Evolutionary conservation across 2,113 vertebrate genomes (phyloP), one percentile per base, ranked within the genome.

Genomic region (Myocastor coypus): DNA sequence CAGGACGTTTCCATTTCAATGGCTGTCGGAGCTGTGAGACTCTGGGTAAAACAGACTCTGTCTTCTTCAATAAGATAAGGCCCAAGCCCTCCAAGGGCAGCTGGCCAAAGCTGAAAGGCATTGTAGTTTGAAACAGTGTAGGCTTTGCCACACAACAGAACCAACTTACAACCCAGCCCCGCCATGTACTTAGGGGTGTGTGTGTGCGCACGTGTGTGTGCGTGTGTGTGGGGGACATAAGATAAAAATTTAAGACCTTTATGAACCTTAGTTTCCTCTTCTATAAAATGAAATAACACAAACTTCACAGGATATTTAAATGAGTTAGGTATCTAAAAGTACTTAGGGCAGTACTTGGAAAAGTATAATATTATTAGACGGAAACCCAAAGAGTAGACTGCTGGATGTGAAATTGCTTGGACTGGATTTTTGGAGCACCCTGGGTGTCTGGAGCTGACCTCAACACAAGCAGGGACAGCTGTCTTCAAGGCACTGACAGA

Each of bases 61-160:
- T 87, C 75, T 93, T 96, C 86, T 77, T 95, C 87, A 85, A 85
- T 12, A 91, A 91, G 71, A 90, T 46, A 55, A 95, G 87, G 78
- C 37, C n/a, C 66, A 82, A 91, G 9, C 34, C 11, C 81, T 73
- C 87, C 81, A 73, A 75, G 87, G 84, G 87, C 0, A 92, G 66
- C 42, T 73, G 22, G 82, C 80, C 66, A 28, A 90, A 80, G 83
- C 13, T 85, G 19, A 96, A 92, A 93, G 19, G 82, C n/a, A 86
- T 7, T 28, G 10, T 0, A 0, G 40, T 57, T 95, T 78, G 73
- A 57, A 83, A 59, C 37, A 52, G 68, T 0, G 5, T 24, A 46
- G 57, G 42, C 63, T 84, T 96, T 68, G 59, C 26, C 34, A 37
- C 37, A 40, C 57, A 83, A 87, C 10, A 64, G 64, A 83, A 86